Base-by-base conservation (phyloP, 1,140 invertebrate species). In the Acromyrmex heyeri region DNA sequence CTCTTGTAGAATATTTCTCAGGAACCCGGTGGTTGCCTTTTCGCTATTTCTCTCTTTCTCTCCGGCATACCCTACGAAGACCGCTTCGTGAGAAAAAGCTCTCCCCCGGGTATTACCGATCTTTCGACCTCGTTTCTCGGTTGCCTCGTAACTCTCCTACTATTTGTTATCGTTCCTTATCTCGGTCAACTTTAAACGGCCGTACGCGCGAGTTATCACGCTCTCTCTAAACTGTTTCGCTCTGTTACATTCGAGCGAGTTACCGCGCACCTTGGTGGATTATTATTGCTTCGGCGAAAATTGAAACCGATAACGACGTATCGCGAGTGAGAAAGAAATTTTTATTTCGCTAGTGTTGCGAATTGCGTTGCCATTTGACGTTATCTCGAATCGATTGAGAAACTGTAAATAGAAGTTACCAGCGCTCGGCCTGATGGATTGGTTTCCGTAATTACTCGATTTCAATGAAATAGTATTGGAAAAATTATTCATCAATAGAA, bases 81-180 rank as follows among this genome's bases (percentile, higher is more conserved):
- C 72, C 87, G 38, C 83, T 86, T 87, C 76, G 76, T 62, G 87
- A 88, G 85, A 88, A 88, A 91, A 86, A 91, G 77, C 79, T 87
- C 79, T 85, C 85, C 87, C 85, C 57, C 50, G 89, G 87, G 89
- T 88, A 90, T 88, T 91, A 88, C 89, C 90, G 90, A 91, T 91
- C 90, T 88, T 91, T 91, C 90, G 90, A 90, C 90, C 89, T 87
- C 85, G 78, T 90, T 91, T 87, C 89, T 90, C 86, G 67, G 59
- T 85, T 77, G 65, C 82, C 78, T 85, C 90, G 90, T 91, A 91
- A 91, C 72, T 91, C 86, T 90, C 72, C 6, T 59, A 69, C 62
- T 76, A 73, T 86, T 91, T 88, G 85, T 91, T 90, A 88, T 91
- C 90, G 85, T 90, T 82, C 64, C 87, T 91, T 91, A 91, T 90